Base-by-base conservation (phyloP, 2,113 vertebrate genomes). In the Dasyprocta punctata region DNA sequence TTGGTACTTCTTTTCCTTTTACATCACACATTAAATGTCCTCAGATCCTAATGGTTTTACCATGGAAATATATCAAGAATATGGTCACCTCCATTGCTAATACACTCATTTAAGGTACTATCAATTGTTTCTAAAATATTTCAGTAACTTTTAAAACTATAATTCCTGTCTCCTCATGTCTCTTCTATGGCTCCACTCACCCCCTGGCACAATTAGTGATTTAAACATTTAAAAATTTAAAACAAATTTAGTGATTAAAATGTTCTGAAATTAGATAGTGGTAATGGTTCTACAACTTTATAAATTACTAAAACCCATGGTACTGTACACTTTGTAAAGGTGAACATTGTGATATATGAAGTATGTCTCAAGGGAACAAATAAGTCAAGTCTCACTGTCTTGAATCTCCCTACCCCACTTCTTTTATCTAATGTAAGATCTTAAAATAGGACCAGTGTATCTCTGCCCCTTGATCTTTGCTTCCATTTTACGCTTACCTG, bases 391-490 rank as follows among this genome's bases (percentile, higher is more conserved):
- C 11, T 69, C 22, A 90, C n/a, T 61, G 54, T 54, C 41, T 91
- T 49, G 69, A 91, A 65, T 36, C 33, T 85, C n/a, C 44, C 5
- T 49, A 69, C 26, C 60, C 28, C 22, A 52, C 33, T 85, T 92
- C 47, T 60, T 65, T 83, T 92, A 84, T 63, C 36, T 87, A 90
- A 61, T 9, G 44, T 38, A 88, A 86, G 47, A 73, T 84, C 54
- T 95, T 87, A 89, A 81, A 90, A 84, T 90, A 90, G 54, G 52
- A 78, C 56, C 7, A 80, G 54, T 80, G 73, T 77, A 78, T 65
- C 78, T 83, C 33, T 49, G 63, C 13, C 52, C 58, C n/a, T 89
- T 77, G 38, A 80, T 49, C 33, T 63, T 80, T 88, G 60, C 44
- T 85, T 95, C 38, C 47, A 52, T 41, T 26, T 44, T 60, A n/a